A percentile compares a stretch with the other conserved stretches of the same genome.
phyloP scores from a whole-genome alignment of 2,888 invertebrate species.

The Andrena praecox region DNA sequence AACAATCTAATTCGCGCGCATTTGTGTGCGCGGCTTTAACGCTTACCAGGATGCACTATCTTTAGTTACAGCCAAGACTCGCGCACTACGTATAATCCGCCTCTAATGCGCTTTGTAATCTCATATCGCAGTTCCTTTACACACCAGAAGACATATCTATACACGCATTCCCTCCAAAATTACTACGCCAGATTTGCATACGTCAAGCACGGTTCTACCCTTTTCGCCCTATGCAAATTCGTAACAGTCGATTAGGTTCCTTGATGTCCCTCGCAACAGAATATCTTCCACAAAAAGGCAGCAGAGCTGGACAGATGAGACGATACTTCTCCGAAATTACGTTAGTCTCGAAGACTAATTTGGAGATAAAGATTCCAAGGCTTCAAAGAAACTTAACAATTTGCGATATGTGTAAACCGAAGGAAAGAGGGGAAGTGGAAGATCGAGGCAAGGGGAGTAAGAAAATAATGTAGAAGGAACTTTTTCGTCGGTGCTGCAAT shows the following conservation, averaged over 20 bases:
- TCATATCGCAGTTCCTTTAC: constrained; percentile 51
- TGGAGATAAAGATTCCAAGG: neutral
- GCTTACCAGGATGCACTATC: constrained; percentile 38
- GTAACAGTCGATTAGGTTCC: constrained; percentile 1
- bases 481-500: constrained; percentile 27
- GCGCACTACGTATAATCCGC: constrained; percentile 49
- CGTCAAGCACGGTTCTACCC: constrained; percentile 14
- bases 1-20: constrained; percentile 14
- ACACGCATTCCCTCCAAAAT: constrained; percentile 32
- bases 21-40: constrained; percentile 11
- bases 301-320: too few relatives aligned
- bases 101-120: constrained; percentile 57
- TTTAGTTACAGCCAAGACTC: constrained; percentile 48
- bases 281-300: too few relatives aligned
- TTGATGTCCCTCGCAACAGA: too few relatives aligned
- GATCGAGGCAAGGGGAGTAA: constrained; percentile 1
- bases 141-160: constrained; percentile 33
- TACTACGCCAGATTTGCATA: constrained; percentile 40
- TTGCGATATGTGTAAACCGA: neutral
- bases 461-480: constrained; percentile 10
- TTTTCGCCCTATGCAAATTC: constrained; percentile 29
- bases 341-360: neutral
- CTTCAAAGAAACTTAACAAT: neutral
- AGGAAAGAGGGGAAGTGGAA: neutral
- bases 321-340: too few relatives aligned